These are phyloP conservation scores for Luehdorfia chinensis DNA, from an alignment of 1,140 invertebrate genomes.

Conservation along the genomic window DNA sequence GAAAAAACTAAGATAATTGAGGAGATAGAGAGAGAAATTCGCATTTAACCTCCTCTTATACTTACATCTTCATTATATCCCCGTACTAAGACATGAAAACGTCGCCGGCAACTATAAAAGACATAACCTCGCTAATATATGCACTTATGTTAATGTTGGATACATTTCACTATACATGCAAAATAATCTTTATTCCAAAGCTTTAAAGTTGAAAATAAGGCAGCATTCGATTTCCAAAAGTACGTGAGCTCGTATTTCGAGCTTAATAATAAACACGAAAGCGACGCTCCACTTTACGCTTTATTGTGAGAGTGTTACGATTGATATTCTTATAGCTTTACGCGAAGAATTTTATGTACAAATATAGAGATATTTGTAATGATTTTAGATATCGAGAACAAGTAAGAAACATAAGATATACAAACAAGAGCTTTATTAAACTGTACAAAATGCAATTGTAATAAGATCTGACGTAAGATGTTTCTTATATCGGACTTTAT, in stretches of 20 bases:
- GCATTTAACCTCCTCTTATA: slow-evolving; percentile 5
- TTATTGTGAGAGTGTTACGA: neutral
- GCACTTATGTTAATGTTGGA: slow-evolving; percentile 8
- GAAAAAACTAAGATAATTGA: too few relatives aligned
- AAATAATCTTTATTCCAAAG: slow-evolving; percentile 14
- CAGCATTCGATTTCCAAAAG: too few relatives aligned
- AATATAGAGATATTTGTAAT: neutral
- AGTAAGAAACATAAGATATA: neutral
- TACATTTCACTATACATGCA: slow-evolving; percentile 2
- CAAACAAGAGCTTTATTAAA: neutral
- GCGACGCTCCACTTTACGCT: neutral
- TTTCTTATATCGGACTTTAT: too few relatives aligned
- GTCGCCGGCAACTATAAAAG: slow-evolving; percentile 30
- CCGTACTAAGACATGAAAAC: slow-evolving; percentile 37
- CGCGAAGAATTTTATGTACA: neutral
- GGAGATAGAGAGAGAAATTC: too few relatives aligned
- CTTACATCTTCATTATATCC: slow-evolving; percentile 9
- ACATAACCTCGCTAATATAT: slow-evolving; percentile 31
- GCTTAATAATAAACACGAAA: neutral
- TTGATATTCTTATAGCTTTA: neutral
- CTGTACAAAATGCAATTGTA: too few relatives aligned
- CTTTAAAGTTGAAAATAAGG: slow-evolving; percentile 21
- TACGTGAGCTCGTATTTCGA: too few relatives aligned
- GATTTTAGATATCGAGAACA: slow-evolving; percentile 8
- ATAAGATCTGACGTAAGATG: too few relatives aligned